Base-by-base conservation (phyloP, 2,797 vertebrate species). In the Helicolenus hilgendorfi region DNA sequence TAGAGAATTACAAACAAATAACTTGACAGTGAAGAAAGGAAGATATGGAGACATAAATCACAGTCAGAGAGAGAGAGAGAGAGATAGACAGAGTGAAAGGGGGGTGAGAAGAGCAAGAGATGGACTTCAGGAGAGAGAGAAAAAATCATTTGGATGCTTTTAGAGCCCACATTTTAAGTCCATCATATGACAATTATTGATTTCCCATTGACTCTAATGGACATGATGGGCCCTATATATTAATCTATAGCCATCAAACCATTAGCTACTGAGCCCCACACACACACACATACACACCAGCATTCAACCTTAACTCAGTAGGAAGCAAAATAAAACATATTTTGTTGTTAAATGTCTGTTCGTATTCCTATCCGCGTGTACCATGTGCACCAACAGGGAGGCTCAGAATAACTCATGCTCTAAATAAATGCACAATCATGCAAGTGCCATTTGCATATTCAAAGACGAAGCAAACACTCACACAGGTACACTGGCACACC, bases 201-300 rank as follows among this genome's bases (percentile, higher is more conserved):
- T 96, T 95, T 93, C 79, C 65, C 87, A 94, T 92, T 82, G 82
- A 91, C 88, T 80, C 79, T 91, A 94, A 92, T 95, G 91, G 89
- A 84, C 72, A 87, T 89, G 84, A 88, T 88, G 78, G 65, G 18
- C 62, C 63, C 56, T 81, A 87, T 87, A 68, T 81, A 87, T 90
- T 85, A 62, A 87, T 89, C 76, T 58, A 60, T n/a, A 85, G 60
- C 90, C 67, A 92, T 86, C 88, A 85, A 85, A 85, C 87, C 89
- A 89, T 93, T 91, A 89, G 73, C 85, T 72, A 58, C 27, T 72
- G 3, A 9, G 31, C 20, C 41, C 81, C 53, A 35, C 77, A 70
- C 73, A 74, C 27, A 68, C 49, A 31, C 41, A 62, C 14, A 81
- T 11, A 71, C 53, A 75, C 55, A 65, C 67, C 22, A 79, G n/a